Conservation (phyloP, 2,888 invertebrate species). For the Caenorhabditis sp. region DNA sequence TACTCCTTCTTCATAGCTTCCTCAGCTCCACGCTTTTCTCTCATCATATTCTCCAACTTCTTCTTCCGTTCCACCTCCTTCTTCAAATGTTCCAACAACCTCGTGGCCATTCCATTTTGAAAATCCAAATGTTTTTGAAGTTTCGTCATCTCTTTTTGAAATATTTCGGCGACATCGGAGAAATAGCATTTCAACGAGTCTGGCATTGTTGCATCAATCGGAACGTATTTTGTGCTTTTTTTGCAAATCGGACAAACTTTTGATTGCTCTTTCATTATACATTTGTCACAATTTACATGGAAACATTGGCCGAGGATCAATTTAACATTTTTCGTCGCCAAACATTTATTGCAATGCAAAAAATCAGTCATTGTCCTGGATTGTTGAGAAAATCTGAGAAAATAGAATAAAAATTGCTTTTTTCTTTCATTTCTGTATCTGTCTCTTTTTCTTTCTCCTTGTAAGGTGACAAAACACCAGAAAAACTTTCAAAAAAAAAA, state of each 20-base stretch:
- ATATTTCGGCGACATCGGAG: not conserved
- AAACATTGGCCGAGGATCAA: not conserved
- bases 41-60: not conserved
- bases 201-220: not conserved
- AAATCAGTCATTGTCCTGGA: not conserved
- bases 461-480: no score
- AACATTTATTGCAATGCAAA: not conserved
- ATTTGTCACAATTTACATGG: not conserved
- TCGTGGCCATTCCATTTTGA: not conserved
- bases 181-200: not conserved
- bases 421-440: no score
- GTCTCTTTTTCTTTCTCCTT: constrained; percentile 5
- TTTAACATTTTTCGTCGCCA: not conserved
- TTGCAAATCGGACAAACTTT: not conserved
- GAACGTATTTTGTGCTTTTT: not conserved
- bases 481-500: no score
- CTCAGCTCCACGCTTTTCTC: not conserved
- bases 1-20: not conserved
- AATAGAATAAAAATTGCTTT: no score
- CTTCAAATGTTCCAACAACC: not conserved
- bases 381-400: no score
- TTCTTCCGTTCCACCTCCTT: not conserved
- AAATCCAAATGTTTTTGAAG: not conserved
- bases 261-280: not conserved
- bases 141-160: not conserved